phyloP scores from a whole-genome alignment of 2,113 vertebrate genomes.

The Glareola pratincola region DNA sequence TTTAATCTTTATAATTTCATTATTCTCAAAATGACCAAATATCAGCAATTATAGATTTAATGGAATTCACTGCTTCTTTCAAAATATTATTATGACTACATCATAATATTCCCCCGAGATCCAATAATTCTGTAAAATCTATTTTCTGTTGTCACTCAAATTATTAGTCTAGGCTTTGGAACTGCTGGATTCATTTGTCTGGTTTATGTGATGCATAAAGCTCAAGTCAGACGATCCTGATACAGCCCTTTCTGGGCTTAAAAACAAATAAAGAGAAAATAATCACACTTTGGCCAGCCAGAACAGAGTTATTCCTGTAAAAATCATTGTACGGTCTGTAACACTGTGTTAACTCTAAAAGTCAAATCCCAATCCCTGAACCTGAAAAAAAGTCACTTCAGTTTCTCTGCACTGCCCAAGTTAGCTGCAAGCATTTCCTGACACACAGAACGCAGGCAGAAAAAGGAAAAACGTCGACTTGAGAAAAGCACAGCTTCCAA shows the following conservation, averaged over 20 bases:
- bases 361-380: neutral
- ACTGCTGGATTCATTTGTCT: neutral
- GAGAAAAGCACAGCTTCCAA: slow-evolving; percentile 55
- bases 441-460: slow-evolving; percentile 35
- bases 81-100: neutral
- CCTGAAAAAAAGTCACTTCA: slow-evolving; percentile 2
- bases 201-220: neutral
- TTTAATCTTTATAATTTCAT: neutral
- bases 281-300: neutral
- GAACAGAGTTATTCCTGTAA: neutral
- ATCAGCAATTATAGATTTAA: neutral
- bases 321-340: neutral
- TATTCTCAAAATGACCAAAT: neutral
- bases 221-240: neutral
- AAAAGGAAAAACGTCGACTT: slow-evolving; percentile 45
- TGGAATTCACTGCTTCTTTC: neutral
- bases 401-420: slow-evolving; percentile 6
- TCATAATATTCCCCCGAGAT: neutral
- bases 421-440: slow-evolving; percentile 49
- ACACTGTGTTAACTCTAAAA: neutral
- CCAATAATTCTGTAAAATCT: neutral
- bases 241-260: neutral
- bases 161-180: neutral
- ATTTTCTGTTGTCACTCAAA: neutral
- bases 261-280: neutral